Evolutionary conservation across 1,140 invertebrate species (phyloP), one percentile per base, ranked within the genome.

Genomic region (Delia radicum): DNA sequence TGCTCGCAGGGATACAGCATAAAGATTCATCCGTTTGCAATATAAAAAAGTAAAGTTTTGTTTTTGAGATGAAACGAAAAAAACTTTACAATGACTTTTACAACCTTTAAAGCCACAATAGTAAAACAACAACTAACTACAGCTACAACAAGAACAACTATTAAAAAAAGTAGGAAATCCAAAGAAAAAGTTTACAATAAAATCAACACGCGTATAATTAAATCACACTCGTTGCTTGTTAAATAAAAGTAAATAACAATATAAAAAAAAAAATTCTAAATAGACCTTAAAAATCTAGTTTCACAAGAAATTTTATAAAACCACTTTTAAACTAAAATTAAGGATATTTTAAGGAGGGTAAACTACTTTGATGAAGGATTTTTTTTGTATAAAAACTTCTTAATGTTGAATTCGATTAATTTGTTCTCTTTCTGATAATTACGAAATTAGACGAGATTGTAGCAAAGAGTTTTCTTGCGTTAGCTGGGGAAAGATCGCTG

Each of bases 61-160:
- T 42, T 42, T 42, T 42, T 42, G 2, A 3, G 3, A 42, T 4
- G 48, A 55, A 21, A 15, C 13, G 12, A 46, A 46, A 55, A n/a
- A 33, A 55, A 31, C 37, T 55, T 61, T 61, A 48, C 72, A 48
- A 73, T 55, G 48, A 73, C 42, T 73, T 73, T 61, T 73, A 73
- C 42, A 73, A 73, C 72, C 37, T 55, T 73, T 48, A 73, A 73
- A 73, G 48, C 72, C 37, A 73, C 72, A 73, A 26, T 61, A 72
- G 29, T 48, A 72, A 72, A 42, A 72, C 42, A 72, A 26, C 48
- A 73, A 27, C 21, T 12, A 10, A 12, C n/a, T 46, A 46, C 46
- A 48, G 26, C 71, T 29, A 73, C 6, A 48, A 29, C 71, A 73
- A 73, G 21, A 73, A 27, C n/a, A 28, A 55, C 13, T 42, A 42